Percentiles rank a stretch among this genome's conserved stretches.
These are phyloP conservation scores for Heliocidaris erythrogramma DNA, from an alignment of 35 echinoderm and acorn worm species.

Conservation along the genomic window DNA sequence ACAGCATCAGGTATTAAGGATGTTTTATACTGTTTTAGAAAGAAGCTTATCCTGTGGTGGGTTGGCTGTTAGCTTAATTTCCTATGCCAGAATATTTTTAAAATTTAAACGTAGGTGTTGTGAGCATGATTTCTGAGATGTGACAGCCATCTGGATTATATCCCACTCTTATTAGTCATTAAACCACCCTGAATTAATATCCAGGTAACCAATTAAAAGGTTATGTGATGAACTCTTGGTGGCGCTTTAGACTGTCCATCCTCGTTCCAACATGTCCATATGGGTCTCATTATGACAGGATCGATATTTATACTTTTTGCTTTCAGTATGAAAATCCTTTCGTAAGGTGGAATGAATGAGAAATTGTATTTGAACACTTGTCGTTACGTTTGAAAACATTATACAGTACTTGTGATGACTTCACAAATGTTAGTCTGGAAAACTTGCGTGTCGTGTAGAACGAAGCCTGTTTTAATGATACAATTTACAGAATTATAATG, in stretches of 20 bases:
- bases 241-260: neutral
- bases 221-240: neutral
- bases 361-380: too few species aligned
- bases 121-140: neutral
- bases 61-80: neutral
- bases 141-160: neutral
- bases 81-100: neutral
- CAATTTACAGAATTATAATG: too few species aligned
- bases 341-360: neutral
- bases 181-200: neutral
- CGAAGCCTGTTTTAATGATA: too few species aligned
- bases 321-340: neutral
- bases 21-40: too few species aligned
- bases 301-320: neutral
- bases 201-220: conserved; percentile 1
- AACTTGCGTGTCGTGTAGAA: too few species aligned
- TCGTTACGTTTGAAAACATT: neutral
- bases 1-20: too few species aligned
- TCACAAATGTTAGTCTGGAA: too few species aligned
- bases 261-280: neutral
- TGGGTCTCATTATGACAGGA: neutral
- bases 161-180: neutral
- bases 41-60: neutral
- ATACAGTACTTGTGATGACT: neutral
- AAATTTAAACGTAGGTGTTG: neutral